These are phyloP conservation scores for Eupithecia pulchellata DNA, from an alignment of 2,888 invertebrate species.

Conservation along the genomic window DNA sequence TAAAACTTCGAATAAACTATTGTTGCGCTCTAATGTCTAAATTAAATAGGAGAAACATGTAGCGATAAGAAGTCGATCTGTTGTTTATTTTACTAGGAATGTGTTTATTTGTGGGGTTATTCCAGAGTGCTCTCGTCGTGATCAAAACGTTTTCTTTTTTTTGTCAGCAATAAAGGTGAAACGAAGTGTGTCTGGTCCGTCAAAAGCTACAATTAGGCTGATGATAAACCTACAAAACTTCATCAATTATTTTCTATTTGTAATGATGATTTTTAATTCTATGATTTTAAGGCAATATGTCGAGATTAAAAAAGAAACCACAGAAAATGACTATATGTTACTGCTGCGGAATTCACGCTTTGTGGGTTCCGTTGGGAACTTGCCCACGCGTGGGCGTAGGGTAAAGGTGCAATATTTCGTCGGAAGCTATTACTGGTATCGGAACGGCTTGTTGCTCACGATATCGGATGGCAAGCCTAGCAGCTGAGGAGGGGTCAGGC, in stretches of 20 bases:
- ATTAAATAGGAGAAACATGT: slow-evolving; percentile 46
- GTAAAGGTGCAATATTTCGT: slow-evolving; percentile 43
- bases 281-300: too few relatives aligned
- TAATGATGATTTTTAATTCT: too few relatives aligned
- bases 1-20: slow-evolving; percentile 40
- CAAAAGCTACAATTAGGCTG: too few relatives aligned
- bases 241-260: too few relatives aligned
- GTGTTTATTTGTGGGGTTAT: slow-evolving; percentile 28
- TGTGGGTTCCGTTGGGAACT: slow-evolving; percentile 7
- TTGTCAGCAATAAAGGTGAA: background rate
- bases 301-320: too few relatives aligned
- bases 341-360: background rate
- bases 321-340: too few relatives aligned
- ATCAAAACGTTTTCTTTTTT: background rate
- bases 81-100: slow-evolving; percentile 32
- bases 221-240: too few relatives aligned
- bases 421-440: slow-evolving; percentile 57
- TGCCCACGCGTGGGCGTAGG: slow-evolving; percentile 60
- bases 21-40: slow-evolving; percentile 46
- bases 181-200: too few relatives aligned
- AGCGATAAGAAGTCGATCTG: slow-evolving; percentile 36
- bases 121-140: slow-evolving; percentile 9
- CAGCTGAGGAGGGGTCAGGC: slow-evolving; percentile 7
- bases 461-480: slow-evolving; percentile 45
- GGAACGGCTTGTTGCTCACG: slow-evolving; percentile 66